Percentiles rank a stretch among this genome's conserved stretches.
phyloP scores from a whole-genome alignment of 2,113 vertebrate genomes.

The Arothron firmamentum region DNA sequence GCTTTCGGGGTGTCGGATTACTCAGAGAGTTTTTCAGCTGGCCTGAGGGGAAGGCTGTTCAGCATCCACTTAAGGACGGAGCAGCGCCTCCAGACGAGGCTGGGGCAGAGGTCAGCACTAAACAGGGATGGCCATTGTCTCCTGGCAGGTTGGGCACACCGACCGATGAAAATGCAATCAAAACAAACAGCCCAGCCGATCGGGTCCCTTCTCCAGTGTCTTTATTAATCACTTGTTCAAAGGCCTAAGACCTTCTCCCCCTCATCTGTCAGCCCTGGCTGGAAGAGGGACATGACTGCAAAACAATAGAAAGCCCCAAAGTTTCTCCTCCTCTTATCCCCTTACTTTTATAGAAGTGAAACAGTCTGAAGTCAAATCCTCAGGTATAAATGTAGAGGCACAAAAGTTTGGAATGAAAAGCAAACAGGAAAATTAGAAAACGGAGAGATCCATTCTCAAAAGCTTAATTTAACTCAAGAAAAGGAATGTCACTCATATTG shows the following conservation, averaged over 20 bases:
- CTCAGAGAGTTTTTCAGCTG: constrained; percentile 62
- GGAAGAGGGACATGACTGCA: constrained; percentile 70
- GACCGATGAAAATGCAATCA: constrained; percentile 79
- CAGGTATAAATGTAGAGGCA: constrained; percentile 24
- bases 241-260: constrained; percentile 56
- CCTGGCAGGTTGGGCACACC: constrained; percentile 73
- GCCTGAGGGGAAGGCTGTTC: constrained; percentile 73
- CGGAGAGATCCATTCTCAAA: neutral
- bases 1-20: constrained; percentile 67
- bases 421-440: constrained; percentile 11
- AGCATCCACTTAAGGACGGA: constrained; percentile 73
- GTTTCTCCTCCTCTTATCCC: constrained; percentile 58
- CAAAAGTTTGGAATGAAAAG: constrained; percentile 26
- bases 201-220: constrained; percentile 71
- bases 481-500: neutral
- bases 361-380: constrained; percentile 44
- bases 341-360: constrained; percentile 48
- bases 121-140: constrained; percentile 75
- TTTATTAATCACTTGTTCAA: constrained; percentile 78
- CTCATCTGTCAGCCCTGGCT: constrained; percentile 62
- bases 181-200: constrained; percentile 76
- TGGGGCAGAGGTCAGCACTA: constrained; percentile 73
- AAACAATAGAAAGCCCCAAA: constrained; percentile 68
- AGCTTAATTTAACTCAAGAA: constrained; percentile 4
- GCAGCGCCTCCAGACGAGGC: constrained; percentile 70